phyloP scores from a whole-genome alignment of 2,113 vertebrate species.

The Setophaga kirtlandii region DNA sequence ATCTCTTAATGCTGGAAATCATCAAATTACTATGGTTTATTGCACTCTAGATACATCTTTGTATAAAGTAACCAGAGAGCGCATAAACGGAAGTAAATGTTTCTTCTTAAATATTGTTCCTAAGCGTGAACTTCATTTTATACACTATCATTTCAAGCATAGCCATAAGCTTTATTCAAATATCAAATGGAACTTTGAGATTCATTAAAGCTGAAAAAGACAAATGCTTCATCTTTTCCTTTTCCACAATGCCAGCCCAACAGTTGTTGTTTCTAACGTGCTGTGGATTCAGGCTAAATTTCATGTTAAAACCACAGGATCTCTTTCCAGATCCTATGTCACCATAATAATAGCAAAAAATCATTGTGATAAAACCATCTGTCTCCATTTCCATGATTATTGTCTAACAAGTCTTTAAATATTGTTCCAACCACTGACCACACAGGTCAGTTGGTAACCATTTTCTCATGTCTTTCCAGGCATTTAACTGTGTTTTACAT shows the following conservation, averaged over 20 bases:
- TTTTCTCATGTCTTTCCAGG: background rate
- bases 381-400: background rate
- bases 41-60: background rate
- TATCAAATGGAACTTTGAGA: background rate
- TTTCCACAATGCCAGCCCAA: background rate
- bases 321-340: background rate
- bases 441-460: background rate
- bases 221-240: background rate
- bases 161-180: background rate
- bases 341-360: background rate
- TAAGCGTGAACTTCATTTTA: constrained; percentile 10
- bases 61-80: background rate
- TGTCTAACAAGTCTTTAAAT: background rate
- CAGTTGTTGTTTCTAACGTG: background rate
- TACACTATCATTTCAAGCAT: background rate
- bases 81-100: background rate
- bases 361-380: background rate
- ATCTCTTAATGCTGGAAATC: background rate
- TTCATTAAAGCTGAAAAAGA: background rate
- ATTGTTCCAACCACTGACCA: background rate
- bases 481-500: background rate
- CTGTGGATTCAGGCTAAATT: background rate
- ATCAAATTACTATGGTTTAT: background rate
- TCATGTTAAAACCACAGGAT: background rate
- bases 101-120: constrained; percentile 10